These are phyloP conservation scores for Eupeodes latifasciatus DNA, from an alignment of 2,888 invertebrate species.

Conservation along the genomic window DNA sequence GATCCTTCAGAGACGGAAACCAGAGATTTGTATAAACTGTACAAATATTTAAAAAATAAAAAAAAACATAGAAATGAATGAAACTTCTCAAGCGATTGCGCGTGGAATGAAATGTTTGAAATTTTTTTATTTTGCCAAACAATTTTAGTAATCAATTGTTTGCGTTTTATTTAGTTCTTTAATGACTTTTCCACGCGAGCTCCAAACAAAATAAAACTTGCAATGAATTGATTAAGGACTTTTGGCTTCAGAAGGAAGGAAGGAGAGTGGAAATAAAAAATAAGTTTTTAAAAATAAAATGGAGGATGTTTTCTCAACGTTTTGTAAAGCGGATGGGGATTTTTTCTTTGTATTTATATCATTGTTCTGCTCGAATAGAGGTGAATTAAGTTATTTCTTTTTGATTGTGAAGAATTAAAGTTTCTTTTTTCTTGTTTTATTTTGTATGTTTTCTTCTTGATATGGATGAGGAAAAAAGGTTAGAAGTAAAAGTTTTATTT, in stretches of 20 bases:
- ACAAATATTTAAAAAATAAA: neutral
- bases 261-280: neutral
- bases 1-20: conserved; percentile 38
- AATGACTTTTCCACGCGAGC: neutral
- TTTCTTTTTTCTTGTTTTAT: conserved; percentile 28
- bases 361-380: conserved; percentile 46
- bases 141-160: conserved; percentile 69
- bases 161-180: conserved; percentile 8
- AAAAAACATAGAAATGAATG: neutral
- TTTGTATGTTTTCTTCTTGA: neutral
- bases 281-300: conserved; percentile 41
- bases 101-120: conserved; percentile 5
- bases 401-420: conserved; percentile 4
- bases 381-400: conserved; percentile 49
- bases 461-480: neutral
- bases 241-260: neutral
- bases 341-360: conserved; percentile 27
- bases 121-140: conserved; percentile 26
- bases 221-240: conserved; percentile 69
- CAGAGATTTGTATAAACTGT: conserved; percentile 17
- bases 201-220: conserved; percentile 42
- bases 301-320: conserved; percentile 56
- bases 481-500: conserved; percentile 25
- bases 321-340: conserved; percentile 20
- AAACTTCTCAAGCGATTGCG: conserved; percentile 32